Conservation (phyloP, 2,113 vertebrate species). For the Indicator indicator region DNA sequence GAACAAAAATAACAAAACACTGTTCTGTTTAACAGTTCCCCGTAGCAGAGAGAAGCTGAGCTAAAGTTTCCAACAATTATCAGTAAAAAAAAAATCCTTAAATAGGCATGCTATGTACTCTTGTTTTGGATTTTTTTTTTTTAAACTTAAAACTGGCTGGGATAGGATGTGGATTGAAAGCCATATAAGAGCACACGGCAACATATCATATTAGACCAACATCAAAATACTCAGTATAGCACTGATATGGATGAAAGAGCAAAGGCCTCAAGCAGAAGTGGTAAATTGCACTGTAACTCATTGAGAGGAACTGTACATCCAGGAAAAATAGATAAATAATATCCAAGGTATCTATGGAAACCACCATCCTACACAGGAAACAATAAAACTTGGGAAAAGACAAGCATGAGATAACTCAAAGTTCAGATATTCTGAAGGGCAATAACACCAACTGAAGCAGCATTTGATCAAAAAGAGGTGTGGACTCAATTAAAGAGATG, state of each 20-base stretch:
- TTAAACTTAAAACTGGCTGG: slow-evolving; percentile 4
- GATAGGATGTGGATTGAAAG: not conserved
- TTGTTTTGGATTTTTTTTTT: not conserved
- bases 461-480: not conserved
- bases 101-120: not conserved
- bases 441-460: not conserved
- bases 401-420: not conserved
- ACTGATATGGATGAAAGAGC: not conserved
- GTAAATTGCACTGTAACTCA: not conserved
- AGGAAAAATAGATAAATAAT: not conserved
- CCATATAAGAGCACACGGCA: not conserved
- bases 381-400: slow-evolving; percentile 18
- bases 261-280: not conserved
- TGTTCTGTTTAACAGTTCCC: slow-evolving; percentile 45
- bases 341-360: slow-evolving; percentile 39
- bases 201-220: not conserved
- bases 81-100: not conserved
- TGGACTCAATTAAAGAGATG: not conserved
- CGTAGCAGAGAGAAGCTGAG: slow-evolving; percentile 44
- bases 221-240: not conserved
- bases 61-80: slow-evolving; percentile 51
- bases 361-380: slow-evolving; percentile 17
- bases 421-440: not conserved
- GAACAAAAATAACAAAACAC: slow-evolving; percentile 46
- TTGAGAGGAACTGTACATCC: not conserved